A percentile compares a stretch with the other conserved stretches of the same genome.
Evolutionary conservation across 2,113 vertebrate genomes (phyloP).

Genomic region (Laticauda colubrina): DNA sequence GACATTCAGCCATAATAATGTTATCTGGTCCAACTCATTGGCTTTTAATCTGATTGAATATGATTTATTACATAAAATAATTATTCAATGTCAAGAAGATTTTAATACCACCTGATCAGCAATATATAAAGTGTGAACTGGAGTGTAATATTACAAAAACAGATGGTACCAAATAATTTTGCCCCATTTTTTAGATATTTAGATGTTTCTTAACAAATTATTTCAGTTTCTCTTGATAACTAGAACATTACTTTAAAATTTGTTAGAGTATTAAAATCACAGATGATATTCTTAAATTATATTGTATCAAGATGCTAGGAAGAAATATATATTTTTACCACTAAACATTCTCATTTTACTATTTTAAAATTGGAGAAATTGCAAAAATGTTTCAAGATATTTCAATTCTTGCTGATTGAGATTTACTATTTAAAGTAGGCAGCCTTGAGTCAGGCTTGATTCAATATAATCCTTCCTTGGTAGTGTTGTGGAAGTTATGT

Average conservation of each 20-base stretch:
- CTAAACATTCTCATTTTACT: not conserved
- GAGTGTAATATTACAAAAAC: not conserved
- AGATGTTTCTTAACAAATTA: conserved; percentile 51
- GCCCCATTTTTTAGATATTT: not conserved
- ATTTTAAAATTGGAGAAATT: not conserved
- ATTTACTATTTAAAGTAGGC: not conserved
- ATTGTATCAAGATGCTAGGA: not conserved
- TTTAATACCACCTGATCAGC: conserved; percentile 28
- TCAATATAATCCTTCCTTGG: not conserved
- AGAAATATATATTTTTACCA: conserved; percentile 13
- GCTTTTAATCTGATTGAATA: no score
- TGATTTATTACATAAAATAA: no score
- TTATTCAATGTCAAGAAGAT: not conserved
- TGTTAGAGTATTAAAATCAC: conserved; percentile 39
- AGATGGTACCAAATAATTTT: conserved; percentile 26
- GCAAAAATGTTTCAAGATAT: not conserved
- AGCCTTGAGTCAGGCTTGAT: not conserved
- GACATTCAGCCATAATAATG: no score
- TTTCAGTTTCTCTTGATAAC: conserved; percentile 58
- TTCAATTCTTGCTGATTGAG: not conserved
- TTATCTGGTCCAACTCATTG: no score
- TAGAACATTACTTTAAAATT: conserved; percentile 30
- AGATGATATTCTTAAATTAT: conserved; percentile 32
- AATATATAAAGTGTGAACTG: conserved; percentile 22
- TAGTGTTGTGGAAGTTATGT: not conserved